Evolutionary conservation across 2,888 invertebrate genomes (phyloP).

Genomic region (Caenorhabditis drosophilae): DNA sequence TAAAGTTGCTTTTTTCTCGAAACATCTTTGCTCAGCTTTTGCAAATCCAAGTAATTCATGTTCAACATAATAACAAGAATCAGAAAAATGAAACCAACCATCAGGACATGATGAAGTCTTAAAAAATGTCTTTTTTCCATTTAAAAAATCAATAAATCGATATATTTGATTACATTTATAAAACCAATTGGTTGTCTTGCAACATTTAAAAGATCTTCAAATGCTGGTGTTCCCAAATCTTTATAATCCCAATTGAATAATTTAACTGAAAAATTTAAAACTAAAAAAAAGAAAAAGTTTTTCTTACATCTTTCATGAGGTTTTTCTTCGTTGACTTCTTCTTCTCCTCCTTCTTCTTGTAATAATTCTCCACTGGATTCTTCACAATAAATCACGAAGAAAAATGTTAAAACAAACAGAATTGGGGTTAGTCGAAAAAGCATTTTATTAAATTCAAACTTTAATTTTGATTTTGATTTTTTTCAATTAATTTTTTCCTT

Average conservation of each 20-base stretch:
- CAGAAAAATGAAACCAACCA: slow-evolving; percentile 37
- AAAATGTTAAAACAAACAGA: too few species aligned
- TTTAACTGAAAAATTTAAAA: slow-evolving; percentile 14
- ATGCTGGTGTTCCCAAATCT: slow-evolving; percentile 24
- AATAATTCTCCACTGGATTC: too few species aligned
- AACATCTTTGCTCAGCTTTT: slow-evolving; percentile 37
- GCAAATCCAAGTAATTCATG: slow-evolving; percentile 27
- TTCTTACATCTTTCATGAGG: slow-evolving; percentile 5
- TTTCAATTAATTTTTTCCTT: too few species aligned
- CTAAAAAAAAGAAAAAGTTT: slow-evolving; percentile 4
- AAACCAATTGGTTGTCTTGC: slow-evolving; percentile 14
- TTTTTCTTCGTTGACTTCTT: too few species aligned
- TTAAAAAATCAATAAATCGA: too few species aligned
- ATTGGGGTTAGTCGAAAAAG: too few species aligned
- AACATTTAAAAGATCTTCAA: slow-evolving; percentile 17
- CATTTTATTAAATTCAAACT: too few species aligned
- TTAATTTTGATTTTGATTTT: too few species aligned
- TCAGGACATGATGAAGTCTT: slow-evolving; percentile 30
- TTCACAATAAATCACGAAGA: too few species aligned
- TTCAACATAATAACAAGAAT: slow-evolving; percentile 45
- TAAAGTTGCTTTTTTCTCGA: slow-evolving; percentile 30
- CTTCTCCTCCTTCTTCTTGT: too few species aligned
- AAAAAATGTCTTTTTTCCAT: too few species aligned
- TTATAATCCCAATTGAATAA: slow-evolving; percentile 36
- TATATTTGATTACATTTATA: slow-evolving; percentile 5